Base-by-base conservation (phyloP, 2,888 invertebrate species). In the Psococerastis gibbosa region DNA sequence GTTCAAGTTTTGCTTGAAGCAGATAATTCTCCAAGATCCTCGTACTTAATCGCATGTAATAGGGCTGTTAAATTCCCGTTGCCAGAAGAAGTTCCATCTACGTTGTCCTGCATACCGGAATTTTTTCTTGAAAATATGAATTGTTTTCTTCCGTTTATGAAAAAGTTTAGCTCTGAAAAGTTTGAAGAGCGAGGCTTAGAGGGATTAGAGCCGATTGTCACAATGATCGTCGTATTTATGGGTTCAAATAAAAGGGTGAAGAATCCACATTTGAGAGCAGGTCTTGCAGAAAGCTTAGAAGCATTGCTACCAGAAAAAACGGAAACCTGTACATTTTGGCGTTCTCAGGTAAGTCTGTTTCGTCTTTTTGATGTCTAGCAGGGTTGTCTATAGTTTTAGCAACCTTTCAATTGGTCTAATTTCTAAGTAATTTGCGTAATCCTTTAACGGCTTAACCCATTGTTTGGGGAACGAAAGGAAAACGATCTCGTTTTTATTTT, bases 211-310 rank as follows among this genome's bases (percentile, higher is more conserved):
- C 78, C 81, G 0, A 69, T 83, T 17, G 67, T 87, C 34, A 78
- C 81, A 0, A 73, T 87, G 56, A 77, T 92, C 16, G 62, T 94
- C 20, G 71, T 81, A 2, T 82, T 83, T 54, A 94, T 94, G 91
- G 89, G 89, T 1, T 83, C 82, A 43, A 71, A 81, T 38, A 48
- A 71, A 2, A 66, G 82, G 45, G 75, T 88, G 47, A 78, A 79
- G 54, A 95, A 94, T 66, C 94, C 95, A 1, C 94, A 95, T 65
- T 63, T 92, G 45, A 73, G 94, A 47, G 94, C 94, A 0, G 73
- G 81, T 43, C 62, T 95, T 47, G 92, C 94, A 0, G 89, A 92
- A 60, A 82, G 82, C 42, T 63, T 95, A 9, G 89, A 92, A 56
- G 75, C 83, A 5, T 69, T 95, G 55, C 60, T 94, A 52, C 92